phyloP scores from a whole-genome alignment of 2,888 invertebrate genomes.

The Elegia similella region DNA sequence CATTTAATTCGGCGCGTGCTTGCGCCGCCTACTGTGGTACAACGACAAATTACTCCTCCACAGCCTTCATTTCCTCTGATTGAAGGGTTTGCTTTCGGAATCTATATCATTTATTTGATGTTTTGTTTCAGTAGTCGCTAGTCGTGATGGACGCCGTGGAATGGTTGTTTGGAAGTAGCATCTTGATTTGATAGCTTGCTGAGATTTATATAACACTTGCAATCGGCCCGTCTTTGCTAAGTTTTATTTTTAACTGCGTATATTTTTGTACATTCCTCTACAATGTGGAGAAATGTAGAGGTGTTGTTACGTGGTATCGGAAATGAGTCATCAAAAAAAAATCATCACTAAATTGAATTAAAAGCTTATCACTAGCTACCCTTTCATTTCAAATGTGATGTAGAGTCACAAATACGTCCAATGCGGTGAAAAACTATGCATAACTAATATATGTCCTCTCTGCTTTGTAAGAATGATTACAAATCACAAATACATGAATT shows the following conservation, averaged over 20 bases:
- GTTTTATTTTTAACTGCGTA: too few species aligned
- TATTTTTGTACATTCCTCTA: too few species aligned
- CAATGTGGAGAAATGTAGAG: too few species aligned
- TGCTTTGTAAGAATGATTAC: neutral
- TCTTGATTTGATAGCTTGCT: neutral
- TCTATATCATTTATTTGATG: conserved; percentile 17
- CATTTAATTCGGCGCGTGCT: conserved; percentile 79
- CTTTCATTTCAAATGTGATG: too few species aligned
- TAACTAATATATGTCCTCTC: too few species aligned
- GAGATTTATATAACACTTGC: neutral
- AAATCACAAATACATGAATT: conserved; percentile 28
- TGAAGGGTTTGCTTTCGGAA: conserved; percentile 43
- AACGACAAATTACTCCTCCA: conserved; percentile 57
- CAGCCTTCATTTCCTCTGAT: conserved; percentile 62
- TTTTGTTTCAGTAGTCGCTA: conserved; percentile 25
- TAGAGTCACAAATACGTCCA: too few species aligned
- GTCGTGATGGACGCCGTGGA: neutral
- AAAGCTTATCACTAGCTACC: too few species aligned
- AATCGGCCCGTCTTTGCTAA: too few species aligned
- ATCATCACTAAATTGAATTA: too few species aligned
- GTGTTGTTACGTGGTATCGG: too few species aligned
- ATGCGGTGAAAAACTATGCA: too few species aligned
- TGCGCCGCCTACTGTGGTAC: conserved; percentile 42
- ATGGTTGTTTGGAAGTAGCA: neutral
- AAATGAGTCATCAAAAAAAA: too few species aligned